phyloP scores from a whole-genome alignment of 2,797 vertebrate genomes.

The Glyptemys insculpta region DNA sequence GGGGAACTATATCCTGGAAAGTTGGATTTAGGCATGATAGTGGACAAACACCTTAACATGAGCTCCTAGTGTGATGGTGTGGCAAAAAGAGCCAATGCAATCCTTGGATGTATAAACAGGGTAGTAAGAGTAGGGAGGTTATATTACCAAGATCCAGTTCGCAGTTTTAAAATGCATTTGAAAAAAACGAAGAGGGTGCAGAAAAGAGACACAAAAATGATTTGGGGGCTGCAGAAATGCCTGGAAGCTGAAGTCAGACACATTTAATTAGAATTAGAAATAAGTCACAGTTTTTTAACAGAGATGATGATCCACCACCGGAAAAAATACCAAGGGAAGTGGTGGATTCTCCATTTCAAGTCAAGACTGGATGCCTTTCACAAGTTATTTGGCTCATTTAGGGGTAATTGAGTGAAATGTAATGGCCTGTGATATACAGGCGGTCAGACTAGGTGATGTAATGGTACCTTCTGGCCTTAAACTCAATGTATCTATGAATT shows the following conservation, averaged over 20 bases:
- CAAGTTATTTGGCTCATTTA: neutral
- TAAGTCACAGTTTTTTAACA: neutral
- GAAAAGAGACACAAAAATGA: neutral
- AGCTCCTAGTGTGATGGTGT: neutral
- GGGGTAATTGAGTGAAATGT: neutral
- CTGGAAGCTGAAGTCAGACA: constrained; percentile 22
- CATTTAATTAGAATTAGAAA: neutral
- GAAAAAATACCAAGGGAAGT: neutral
- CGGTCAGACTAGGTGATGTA: neutral
- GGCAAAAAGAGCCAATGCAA: neutral
- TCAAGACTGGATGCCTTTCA: neutral
- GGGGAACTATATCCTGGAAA: neutral
- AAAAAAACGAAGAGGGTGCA: neutral
- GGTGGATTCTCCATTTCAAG: neutral
- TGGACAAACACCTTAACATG: neutral
- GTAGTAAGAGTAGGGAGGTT: neutral
- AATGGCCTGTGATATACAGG: neutral
- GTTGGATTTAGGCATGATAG: neutral
- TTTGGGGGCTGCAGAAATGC: neutral
- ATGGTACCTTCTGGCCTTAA: neutral
- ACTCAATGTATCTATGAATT: neutral
- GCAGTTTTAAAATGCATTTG: neutral
- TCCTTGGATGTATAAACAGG: neutral
- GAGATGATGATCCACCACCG: neutral
- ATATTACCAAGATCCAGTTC: neutral